Evolutionary conservation across 2,113 vertebrate genomes (phyloP), one percentile per base, ranked within the genome.

Genomic region (Lamprotornis superbus): DNA sequence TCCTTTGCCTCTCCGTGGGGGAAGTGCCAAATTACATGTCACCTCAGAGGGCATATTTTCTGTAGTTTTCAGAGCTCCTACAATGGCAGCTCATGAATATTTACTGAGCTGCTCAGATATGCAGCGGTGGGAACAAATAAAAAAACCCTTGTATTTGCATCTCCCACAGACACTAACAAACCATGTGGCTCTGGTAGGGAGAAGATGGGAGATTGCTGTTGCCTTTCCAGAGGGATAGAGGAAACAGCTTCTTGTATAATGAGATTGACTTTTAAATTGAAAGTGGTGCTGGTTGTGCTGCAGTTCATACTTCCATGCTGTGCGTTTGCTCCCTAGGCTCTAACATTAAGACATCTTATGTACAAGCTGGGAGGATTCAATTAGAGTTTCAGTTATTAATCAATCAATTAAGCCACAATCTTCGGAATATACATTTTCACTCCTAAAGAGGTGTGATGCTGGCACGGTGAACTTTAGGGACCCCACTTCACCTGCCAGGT

Each of bases 311-410:
- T 95, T 94, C 95, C 97, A 97, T 75, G 96, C 97, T 97, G 97
- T 24, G 97, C 95, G 46, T 89, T 96, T 96, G 97, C 96, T 97
- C 98, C 97, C 98, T 97, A 95, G 97, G 98, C 98, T 98, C 96
- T 97, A 96, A 92, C 98, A 98, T 97, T 95, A 97, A 98, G 97
- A 97, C 97, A 95, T 96, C 92, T 95, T 92, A 97, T 96, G 96
- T 80, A 93, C 97, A 92, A 97, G 96, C 97, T 97, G 96, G 97
- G 97, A 98, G 97, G 95, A 94, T 98, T 97, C 97, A 98, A 98
- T 98, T 98, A 97, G 97, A 95, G 89, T 95, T 97, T 94, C 97
- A 95, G 96, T 97, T 98, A 98, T 98, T 98, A 98, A 98, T 98
- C 97, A 97, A 98, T 98, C 97, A 97, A 98, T 98, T 98, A 98